Conservation (phyloP, 2,113 vertebrate genomes). For the Gopherus evgoodei region DNA sequence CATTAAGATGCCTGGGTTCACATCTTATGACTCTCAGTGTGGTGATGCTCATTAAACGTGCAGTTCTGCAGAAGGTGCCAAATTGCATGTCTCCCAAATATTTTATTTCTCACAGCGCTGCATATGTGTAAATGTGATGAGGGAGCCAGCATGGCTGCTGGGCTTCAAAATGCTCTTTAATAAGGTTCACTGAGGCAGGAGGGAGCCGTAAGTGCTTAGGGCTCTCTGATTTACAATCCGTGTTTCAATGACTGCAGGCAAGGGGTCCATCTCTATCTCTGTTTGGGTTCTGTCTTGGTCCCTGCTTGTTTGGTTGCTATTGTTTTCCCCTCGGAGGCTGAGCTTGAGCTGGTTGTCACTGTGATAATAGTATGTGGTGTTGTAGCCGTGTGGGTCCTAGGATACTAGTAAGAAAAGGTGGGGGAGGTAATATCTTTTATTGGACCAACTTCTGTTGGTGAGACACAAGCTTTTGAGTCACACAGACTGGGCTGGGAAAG, state of each 20-base stretch:
- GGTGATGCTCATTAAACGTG: background rate
- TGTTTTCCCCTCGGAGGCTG: background rate
- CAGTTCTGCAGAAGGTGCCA: background rate
- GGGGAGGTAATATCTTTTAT: background rate
- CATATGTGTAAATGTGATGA: background rate
- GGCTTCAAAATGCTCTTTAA: background rate
- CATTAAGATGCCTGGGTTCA: background rate
- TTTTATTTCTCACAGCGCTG: background rate
- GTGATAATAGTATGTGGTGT: background rate
- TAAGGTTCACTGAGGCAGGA: background rate
- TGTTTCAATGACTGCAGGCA: background rate
- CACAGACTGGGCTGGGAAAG: background rate
- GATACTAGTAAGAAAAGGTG: background rate
- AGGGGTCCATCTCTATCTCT: too few species aligned
- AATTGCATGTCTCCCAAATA: background rate
- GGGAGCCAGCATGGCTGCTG: background rate
- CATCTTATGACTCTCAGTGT: background rate
- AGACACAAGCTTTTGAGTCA: background rate
- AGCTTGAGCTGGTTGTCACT: background rate
- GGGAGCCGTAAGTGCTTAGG: background rate
- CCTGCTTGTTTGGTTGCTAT: background rate
- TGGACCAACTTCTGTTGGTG: background rate
- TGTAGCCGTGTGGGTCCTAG: background rate
- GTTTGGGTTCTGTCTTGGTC: background rate
- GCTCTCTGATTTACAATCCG: background rate